phyloP scores from a whole-genome alignment of 2,888 invertebrate genomes.

The Stenotaenia linearis region DNA sequence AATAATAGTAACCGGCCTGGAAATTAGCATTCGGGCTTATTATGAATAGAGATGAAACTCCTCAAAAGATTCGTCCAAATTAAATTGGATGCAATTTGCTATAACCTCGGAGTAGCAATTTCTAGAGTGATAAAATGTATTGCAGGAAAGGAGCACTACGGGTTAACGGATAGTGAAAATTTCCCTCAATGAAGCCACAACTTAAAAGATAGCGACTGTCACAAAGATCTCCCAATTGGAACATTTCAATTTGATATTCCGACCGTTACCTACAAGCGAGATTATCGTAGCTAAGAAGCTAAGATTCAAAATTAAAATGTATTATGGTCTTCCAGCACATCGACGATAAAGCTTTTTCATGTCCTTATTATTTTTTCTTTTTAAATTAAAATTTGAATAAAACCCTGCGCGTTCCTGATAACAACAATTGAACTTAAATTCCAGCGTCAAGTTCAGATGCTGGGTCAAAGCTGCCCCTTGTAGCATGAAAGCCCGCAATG shows the following conservation, averaged over 20 bases:
- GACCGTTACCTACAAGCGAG: background rate
- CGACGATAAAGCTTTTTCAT: background rate
- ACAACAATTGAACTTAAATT: too few relatives aligned
- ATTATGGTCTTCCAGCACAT: background rate
- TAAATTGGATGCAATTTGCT: slow-evolving; percentile 23
- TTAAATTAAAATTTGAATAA: background rate
- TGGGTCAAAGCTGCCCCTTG: too few relatives aligned
- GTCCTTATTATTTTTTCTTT: background rate
- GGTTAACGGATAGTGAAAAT: slow-evolving; percentile 20
- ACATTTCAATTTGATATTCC: slow-evolving; percentile 24
- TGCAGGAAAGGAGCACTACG: slow-evolving; percentile 16
- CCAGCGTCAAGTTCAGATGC: too few relatives aligned
- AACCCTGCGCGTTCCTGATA: too few relatives aligned
- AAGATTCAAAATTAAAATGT: background rate
- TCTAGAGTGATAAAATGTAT: slow-evolving; percentile 2
- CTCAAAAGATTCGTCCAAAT: slow-evolving; percentile 23
- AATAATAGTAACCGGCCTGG: slow-evolving; percentile 20
- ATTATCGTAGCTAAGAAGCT: background rate
- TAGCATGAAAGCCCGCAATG: too few relatives aligned
- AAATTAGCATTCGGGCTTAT: slow-evolving; percentile 21
- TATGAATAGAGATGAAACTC: slow-evolving; percentile 21
- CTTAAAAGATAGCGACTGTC: slow-evolving; percentile 26
- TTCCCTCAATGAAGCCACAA: slow-evolving; percentile 20
- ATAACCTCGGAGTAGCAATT: slow-evolving; percentile 11
- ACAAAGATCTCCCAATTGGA: slow-evolving; percentile 23